Evolutionary conservation across 2,888 invertebrate species (phyloP), one percentile per base, ranked within the genome.

Genomic region (Exephanes ischioxanthus): DNA sequence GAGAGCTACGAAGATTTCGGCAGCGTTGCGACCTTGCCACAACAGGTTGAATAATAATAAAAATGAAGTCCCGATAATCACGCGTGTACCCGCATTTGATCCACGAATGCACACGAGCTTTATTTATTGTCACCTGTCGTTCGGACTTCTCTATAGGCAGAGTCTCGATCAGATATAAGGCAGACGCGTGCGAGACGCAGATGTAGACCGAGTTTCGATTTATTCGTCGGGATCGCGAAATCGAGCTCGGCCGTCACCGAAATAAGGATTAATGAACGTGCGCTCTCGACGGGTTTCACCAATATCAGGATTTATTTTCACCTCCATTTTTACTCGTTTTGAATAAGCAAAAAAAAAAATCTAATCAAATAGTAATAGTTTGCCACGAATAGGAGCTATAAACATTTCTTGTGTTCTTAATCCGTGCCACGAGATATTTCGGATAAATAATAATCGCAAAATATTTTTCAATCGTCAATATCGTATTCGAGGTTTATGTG

Each of bases 191-290:
- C 87, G 73, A 85, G 79, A 85, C 83, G 85, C 86, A 86, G 87
- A 87, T 87, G 87, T 79, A 87, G 86, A 87, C 86, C 85, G 84
- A 73, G 80, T 82, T 85, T 83, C 83, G 83, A 87, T 85, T 87
- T 80, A 63, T 30, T 30, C 16, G 82, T 76, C 45, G 67, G 45
- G 45, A 77, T 79, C 72, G 61, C 63, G 48, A 71, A 70, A 51
- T 63, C 26, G 61, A 30, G 30, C 55, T 30, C 41, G n/a, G 7
- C 55, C 55, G 53, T 79, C 66, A 85, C 78, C 72, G 48, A 55
- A 78, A 81, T 66, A 19, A 51, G 55, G 67, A 71, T 70, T 82
- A 78, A 75, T 58, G 61, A 30, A 51, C 71, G 48, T 37, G 22
- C 33, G 19, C 37, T 6, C 22, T 30, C 22, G 45, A 22, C n/a